phyloP scores from a whole-genome alignment of 2,113 vertebrate genomes.

The Donacobius atricapilla region DNA sequence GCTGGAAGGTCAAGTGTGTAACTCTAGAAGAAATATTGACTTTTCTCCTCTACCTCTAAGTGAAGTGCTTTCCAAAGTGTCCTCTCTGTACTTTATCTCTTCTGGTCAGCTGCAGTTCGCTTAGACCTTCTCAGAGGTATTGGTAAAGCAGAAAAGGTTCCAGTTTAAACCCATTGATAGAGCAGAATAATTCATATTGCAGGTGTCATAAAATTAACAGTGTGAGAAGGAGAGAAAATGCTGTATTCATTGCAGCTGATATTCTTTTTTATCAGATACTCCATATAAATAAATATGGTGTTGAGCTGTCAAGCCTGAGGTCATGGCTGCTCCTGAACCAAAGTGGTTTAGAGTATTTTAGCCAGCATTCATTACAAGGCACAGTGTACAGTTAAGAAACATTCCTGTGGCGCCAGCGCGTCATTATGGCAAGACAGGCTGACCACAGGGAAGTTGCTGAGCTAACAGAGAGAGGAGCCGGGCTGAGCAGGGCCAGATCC shows the following conservation, averaged over 20 bases:
- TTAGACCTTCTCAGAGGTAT: background rate
- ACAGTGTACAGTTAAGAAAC: slow-evolving; percentile 83
- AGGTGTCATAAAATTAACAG: background rate
- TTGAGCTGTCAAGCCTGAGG: slow-evolving; percentile 75
- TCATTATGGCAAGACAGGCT: slow-evolving; percentile 95
- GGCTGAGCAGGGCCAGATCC: slow-evolving; percentile 57
- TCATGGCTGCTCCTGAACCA: slow-evolving; percentile 68
- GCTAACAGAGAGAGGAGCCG: slow-evolving; percentile 80
- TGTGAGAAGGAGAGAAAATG: background rate
- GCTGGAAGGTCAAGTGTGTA: background rate
- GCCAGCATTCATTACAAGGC: slow-evolving; percentile 90
- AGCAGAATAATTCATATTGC: background rate
- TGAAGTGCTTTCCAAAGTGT: background rate
- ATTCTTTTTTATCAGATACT: slow-evolving; percentile 48
- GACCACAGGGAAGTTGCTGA: slow-evolving; percentile 92
- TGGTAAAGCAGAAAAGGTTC: background rate
- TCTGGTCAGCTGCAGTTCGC: background rate
- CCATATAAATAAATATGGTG: slow-evolving; percentile 29
- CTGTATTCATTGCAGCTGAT: background rate
- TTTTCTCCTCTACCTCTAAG: background rate
- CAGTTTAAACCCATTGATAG: background rate
- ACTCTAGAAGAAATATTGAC: background rate
- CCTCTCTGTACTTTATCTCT: background rate
- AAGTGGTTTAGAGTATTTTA: slow-evolving; percentile 86
- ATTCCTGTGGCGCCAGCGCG: slow-evolving; percentile 85